phyloP scores from a whole-genome alignment of 2,113 vertebrate species.

The Bothrops jararaca region DNA sequence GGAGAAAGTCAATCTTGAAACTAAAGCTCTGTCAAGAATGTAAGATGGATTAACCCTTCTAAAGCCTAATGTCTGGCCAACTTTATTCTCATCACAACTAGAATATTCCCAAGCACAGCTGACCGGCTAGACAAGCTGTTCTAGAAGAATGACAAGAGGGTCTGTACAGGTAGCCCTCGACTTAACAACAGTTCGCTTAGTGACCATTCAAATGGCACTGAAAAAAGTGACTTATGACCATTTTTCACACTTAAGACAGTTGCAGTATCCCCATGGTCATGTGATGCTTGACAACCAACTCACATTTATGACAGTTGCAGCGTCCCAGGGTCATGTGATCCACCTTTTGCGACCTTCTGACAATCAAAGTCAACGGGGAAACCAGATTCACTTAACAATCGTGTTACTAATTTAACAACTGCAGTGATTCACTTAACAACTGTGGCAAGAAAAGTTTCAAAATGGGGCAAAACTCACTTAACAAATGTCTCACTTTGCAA shows the following conservation, averaged over 20 bases:
- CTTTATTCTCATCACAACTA: not conserved
- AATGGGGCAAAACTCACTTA: not conserved
- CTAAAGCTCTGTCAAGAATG: too few species aligned
- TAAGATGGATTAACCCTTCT: not conserved
- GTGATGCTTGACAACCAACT: not conserved
- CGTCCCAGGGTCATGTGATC: not conserved
- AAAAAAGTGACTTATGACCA: not conserved
- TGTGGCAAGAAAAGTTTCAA: not conserved
- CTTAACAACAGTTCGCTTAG: not conserved
- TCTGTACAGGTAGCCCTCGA: not conserved
- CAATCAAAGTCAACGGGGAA: not conserved
- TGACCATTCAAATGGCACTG: not conserved
- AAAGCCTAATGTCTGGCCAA: not conserved
- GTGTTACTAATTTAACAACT: not conserved
- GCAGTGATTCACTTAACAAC: not conserved
- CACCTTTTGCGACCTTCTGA: not conserved
- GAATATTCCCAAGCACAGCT: not conserved
- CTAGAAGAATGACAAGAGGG: not conserved
- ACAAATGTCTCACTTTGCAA: not conserved
- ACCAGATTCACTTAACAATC: not conserved
- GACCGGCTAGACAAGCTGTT: not conserved
- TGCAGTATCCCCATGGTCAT: not conserved
- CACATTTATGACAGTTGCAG: not conserved
- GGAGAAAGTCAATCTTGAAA: not conserved
- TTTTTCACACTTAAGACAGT: not conserved